Conservation (phyloP, 1,140 invertebrate species). For the Apis laboriosa region DNA sequence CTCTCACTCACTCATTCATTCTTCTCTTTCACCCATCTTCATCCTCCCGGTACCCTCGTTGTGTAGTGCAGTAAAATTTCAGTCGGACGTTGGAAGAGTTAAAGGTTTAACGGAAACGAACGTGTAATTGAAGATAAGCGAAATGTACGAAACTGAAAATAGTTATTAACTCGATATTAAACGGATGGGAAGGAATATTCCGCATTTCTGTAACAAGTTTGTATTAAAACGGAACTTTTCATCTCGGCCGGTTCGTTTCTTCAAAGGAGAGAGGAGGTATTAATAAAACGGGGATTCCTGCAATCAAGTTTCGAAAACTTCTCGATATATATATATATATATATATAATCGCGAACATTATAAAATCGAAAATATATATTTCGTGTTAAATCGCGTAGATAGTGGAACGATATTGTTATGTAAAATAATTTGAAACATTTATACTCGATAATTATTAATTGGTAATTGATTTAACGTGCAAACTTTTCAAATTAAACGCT, state of each 20-base stretch:
- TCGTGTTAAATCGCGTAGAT: no score
- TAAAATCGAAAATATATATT: not conserved
- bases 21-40: not conserved
- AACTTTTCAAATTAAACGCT: not conserved
- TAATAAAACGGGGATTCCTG: not conserved
- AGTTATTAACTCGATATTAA: slow-evolving; percentile 1
- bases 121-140: not conserved
- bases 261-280: not conserved
- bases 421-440: no score
- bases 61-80: slow-evolving; percentile 5
- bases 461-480: no score
- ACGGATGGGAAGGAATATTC: not conserved
- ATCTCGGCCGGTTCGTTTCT: not conserved
- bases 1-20: not conserved
- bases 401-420: no score
- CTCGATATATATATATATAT: not conserved
- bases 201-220: not conserved
- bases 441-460: no score
- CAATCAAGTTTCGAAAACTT: not conserved
- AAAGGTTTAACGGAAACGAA: not conserved
- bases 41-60: not conserved
- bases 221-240: not conserved
- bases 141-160: not conserved
- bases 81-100: slow-evolving; percentile 9
- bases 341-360: not conserved